Evolutionary conservation across 2,797 vertebrate genomes (phyloP), one percentile per base, ranked within the genome.

Genomic region (Apogon talboti): DNA sequence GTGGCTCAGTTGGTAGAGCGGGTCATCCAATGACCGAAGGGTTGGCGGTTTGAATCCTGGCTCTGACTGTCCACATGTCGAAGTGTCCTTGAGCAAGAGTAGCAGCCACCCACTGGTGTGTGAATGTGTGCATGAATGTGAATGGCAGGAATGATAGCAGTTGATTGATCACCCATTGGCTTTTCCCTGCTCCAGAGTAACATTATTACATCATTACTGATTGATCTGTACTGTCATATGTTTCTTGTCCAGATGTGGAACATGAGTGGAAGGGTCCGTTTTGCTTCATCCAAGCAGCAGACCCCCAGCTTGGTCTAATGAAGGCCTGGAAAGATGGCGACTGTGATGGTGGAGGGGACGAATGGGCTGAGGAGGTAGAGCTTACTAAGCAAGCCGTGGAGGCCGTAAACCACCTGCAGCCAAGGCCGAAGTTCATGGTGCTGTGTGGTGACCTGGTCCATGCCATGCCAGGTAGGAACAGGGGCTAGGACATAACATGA

Each of bases 241-340:
- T 35, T 35, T 64, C 15, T 38, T 38, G 1, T 59, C 40, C 84
- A 98, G 96, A 94, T 79, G 83, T 87, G 35, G 95, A 98, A 82
- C 88, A 52, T 6, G 84, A 95, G 37, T 99, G 98, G 98, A 95
- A 71, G 2, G 95, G 94, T 7, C 95, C 97, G 0, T 99, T 98
- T 91, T 99, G 88, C 88, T 98, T 99, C 83, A 95, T 98, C 78
- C 96, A 96, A 85, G 97, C 95, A 1, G 95, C 97, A 3, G 97
- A 99, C 89, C 96, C 97, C 12, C 98, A 99, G 87, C 94, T 99
- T n/a, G 98, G 97, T 1, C 89, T 99, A 74, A 98, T 98, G 92
- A 98, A 99, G 87, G 92, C 96, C n/a, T 98, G 96, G 96, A 85
- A 89, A 65, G 84, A 91, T 0, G 95, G 96, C 1, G 92, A 98